Conservation (phyloP, 2,113 vertebrate species). For the Microcebus ravelobensis region DNA sequence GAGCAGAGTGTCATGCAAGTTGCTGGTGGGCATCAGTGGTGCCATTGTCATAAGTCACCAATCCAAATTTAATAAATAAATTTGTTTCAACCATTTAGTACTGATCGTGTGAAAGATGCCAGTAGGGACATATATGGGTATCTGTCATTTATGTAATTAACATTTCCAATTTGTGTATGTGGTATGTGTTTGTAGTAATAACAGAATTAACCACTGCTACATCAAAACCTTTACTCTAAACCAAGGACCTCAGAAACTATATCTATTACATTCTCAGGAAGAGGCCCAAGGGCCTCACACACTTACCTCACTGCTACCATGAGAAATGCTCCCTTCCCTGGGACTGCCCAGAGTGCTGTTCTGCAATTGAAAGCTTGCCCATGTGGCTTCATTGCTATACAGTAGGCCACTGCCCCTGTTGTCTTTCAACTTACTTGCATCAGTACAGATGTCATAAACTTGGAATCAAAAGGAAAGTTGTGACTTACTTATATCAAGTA, state of each 20-base stretch:
- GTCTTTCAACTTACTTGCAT: background rate
- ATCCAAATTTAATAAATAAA: constrained; percentile 22
- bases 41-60: background rate
- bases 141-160: background rate
- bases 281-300: accelerated
- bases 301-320: background rate
- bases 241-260: background rate
- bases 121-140: background rate
- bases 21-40: background rate
- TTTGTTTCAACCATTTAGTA: background rate
- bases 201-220: background rate
- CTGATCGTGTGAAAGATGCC: background rate
- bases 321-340: background rate
- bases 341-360: background rate
- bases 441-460: background rate
- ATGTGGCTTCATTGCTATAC: background rate
- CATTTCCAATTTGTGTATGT: background rate
- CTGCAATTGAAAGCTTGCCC: background rate
- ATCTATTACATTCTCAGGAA: background rate
- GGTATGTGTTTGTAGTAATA: background rate
- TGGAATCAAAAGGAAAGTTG: background rate
- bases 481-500: background rate
- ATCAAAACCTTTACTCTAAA: background rate
- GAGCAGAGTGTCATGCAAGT: background rate
- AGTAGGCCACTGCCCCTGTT: too few relatives aligned